Base-by-base conservation (phyloP, 2,888 invertebrate species). In the Acrocyrtus sp. region DNA sequence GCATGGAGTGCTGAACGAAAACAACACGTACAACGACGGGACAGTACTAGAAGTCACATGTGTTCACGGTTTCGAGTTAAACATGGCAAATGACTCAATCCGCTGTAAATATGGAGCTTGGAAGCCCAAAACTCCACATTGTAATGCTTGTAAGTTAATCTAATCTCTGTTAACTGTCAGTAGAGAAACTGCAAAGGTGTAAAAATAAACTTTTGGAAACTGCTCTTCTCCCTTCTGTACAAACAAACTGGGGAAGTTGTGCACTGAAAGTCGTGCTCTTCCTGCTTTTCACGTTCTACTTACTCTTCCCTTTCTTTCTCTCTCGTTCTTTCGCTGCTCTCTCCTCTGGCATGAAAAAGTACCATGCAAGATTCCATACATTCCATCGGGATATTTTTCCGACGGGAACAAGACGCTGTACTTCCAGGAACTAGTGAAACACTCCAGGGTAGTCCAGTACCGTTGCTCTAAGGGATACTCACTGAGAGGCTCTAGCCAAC, bases 71-170 rank as follows among this genome's bases (percentile, higher is more conserved):
- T 93, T 92, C 82, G 90, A 89, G 12, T 85, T 92, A 3, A 94
- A 93, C 83, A 86, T 93, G 74, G 89, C 89, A 66, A 93, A 93
- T 82, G 88, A 89, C 2, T 93, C 93, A 0, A 91, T 91, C 0
- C 90, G 90, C 82, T 96, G 96, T 83, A 90, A 91, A 2, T 87
- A 92, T 75, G 95, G 95, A 0, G 88, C 91, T 78, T 95, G 95
- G 95, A 92, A 90, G 81, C 94, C 94, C 0, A 89, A 89, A 74
- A 90, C 89, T 80, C 95, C 95, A 0, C 88, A 88, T 81, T 96
- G 95, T 84, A 87, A 90, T 82, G 91, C 94, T 82, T 86, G 93
- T 93, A 86, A 88, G 89, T 87, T 66, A n/a, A n/a, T n/a, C n/a
- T n/a, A n/a, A n/a, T n/a, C n/a, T n/a, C n/a, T 45, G 47, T 34